Evolutionary conservation across 2,113 vertebrate genomes (phyloP).

Genomic region (Odobenus rosmarus): DNA sequence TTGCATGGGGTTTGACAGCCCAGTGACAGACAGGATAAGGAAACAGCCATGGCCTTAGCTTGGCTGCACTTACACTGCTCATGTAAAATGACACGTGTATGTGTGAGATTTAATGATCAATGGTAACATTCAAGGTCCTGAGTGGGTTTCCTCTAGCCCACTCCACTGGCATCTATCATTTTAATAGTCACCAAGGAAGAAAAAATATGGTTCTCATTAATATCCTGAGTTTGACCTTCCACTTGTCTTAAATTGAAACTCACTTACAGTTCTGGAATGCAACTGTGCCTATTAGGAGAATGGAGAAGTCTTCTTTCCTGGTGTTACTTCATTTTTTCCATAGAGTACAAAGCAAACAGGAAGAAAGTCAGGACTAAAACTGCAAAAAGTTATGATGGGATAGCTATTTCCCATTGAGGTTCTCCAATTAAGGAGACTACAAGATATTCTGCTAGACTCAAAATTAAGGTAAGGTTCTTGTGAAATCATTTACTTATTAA

Average conservation of each 20-base stretch:
- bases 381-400: background rate
- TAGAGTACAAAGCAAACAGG: background rate
- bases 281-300: constrained; percentile 48
- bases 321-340: background rate
- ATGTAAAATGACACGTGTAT: constrained; percentile 15
- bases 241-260: constrained; percentile 66
- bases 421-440: constrained; percentile 15
- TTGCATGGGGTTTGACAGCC: constrained; percentile 59
- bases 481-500: background rate
- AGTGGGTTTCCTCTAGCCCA: constrained; percentile 50
- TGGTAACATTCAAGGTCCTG: constrained; percentile 60
- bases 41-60: background rate
- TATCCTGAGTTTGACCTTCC: constrained; percentile 71
- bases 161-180: constrained; percentile 70
- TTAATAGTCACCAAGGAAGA: constrained; percentile 72
- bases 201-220: constrained; percentile 71
- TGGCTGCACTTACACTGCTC: background rate
- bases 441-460: background rate
- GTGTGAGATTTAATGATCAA: constrained; percentile 58
- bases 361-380: background rate
- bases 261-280: constrained; percentile 21
- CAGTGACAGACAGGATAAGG: constrained; percentile 59
- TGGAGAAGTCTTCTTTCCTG: background rate
- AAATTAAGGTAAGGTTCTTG: constrained; percentile 35
- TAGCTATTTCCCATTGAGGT: background rate